Conservation (phyloP, 2,113 vertebrate genomes). For the Macquaria ambigua region DNA sequence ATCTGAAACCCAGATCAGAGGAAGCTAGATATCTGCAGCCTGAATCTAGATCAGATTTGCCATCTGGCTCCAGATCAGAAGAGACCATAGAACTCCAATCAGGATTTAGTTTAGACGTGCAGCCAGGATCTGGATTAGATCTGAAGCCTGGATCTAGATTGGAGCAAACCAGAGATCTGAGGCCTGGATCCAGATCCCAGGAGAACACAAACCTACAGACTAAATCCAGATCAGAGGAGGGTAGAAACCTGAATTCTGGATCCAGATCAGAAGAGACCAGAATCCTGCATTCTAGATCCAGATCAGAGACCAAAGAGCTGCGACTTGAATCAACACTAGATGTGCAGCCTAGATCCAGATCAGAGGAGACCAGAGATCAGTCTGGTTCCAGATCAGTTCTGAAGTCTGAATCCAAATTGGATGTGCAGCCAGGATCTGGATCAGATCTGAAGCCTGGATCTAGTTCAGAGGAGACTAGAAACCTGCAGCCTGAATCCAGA, state of each 20-base stretch:
- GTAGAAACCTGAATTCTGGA: neutral
- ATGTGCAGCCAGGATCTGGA: neutral
- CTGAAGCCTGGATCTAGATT: too few species aligned
- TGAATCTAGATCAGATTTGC: neutral
- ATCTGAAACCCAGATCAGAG: neutral
- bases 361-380: neutral
- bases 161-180: too few species aligned
- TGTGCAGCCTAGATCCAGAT: too few species aligned
- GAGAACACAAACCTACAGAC: too few species aligned
- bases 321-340: too few species aligned
- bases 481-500: neutral
- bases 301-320: neutral
- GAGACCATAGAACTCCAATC: slow-evolving; percentile 22
- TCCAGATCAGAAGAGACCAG: neutral
- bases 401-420: neutral
- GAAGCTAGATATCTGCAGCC: neutral
- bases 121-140: too few species aligned
- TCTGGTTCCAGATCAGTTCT: neutral
- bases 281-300: too few species aligned
- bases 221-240: neutral
- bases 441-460: neutral
- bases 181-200: too few species aligned
- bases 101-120: neutral
- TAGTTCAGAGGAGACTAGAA: neutral
- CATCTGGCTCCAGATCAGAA: too few species aligned